These are phyloP conservation scores for Campopleginae sp. DNA, from an alignment of 2,888 invertebrate genomes.

Conservation along the genomic window DNA sequence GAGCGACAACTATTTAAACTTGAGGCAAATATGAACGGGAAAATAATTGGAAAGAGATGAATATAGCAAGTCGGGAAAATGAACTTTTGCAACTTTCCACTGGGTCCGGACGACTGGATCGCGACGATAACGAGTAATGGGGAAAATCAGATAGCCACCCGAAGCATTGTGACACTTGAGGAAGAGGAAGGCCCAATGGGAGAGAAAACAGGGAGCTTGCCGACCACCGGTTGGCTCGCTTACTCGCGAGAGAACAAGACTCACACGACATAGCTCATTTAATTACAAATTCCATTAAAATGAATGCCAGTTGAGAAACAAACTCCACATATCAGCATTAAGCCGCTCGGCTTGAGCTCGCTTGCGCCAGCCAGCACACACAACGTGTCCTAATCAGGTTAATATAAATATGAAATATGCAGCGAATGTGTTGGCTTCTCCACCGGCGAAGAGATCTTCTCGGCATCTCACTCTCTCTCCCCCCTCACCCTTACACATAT, in stretches of 20 bases:
- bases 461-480: constrained; percentile 46
- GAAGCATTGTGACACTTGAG: constrained; percentile 32
- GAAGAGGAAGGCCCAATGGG: constrained; percentile 50
- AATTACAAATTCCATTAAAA: constrained; percentile 84
- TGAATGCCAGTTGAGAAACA: constrained; percentile 84
- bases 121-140: not conserved
- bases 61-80: not conserved
- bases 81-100: too few species aligned
- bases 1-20: constrained; percentile 71
- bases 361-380: constrained; percentile 54
- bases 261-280: constrained; percentile 81
- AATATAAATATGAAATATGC: constrained; percentile 85
- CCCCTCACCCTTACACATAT: constrained; percentile 13
- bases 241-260: constrained; percentile 72
- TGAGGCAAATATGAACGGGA: constrained; percentile 70
- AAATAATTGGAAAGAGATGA: too few species aligned
- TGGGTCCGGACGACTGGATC: constrained; percentile 4
- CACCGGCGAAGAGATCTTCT: constrained; percentile 58
- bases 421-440: constrained; percentile 78
- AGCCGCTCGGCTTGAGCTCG: constrained; percentile 76
- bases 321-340: constrained; percentile 84
- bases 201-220: constrained; percentile 43
- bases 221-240: constrained; percentile 34
- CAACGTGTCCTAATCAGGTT: constrained; percentile 84
- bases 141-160: constrained; percentile 26